Conservation (phyloP, 2,888 invertebrate species). For the Plebejus melissa region DNA sequence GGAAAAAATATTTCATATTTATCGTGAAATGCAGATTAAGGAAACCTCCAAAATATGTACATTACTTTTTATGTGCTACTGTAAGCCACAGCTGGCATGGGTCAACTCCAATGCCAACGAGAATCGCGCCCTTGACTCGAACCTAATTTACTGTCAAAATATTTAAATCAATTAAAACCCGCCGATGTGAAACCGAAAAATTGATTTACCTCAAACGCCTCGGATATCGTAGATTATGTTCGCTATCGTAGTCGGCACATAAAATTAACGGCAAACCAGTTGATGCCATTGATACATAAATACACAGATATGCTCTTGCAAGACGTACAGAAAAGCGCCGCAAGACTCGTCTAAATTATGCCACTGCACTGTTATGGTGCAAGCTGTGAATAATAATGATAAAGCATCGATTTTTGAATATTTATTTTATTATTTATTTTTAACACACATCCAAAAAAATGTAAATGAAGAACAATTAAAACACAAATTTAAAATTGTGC, state of each 20-base stretch:
- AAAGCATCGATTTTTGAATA: too few species aligned
- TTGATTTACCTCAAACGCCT: constrained; percentile 22
- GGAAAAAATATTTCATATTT: too few species aligned
- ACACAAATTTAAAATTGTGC: too few species aligned
- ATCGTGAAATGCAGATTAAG: background rate
- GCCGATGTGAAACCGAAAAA: background rate
- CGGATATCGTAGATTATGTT: constrained; percentile 13
- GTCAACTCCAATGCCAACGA: background rate
- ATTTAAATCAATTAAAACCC: constrained; percentile 22
- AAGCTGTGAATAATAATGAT: too few species aligned
- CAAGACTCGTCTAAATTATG: background rate
- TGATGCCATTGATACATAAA: constrained; percentile 38
- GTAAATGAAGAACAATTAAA: too few species aligned
- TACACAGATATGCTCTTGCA: background rate
- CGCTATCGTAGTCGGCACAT: constrained; percentile 51
- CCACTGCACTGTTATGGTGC: too few species aligned
- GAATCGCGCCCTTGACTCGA: constrained; percentile 3
- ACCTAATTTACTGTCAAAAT: constrained; percentile 11
- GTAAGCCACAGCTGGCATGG: background rate
- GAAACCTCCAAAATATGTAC: background rate
- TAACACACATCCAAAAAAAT: too few species aligned
- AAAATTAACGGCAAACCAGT: constrained; percentile 70
- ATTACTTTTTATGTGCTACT: background rate
- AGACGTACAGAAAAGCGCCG: background rate
- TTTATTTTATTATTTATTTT: too few species aligned